Evolutionary conservation across 23 tunicate species (phyloP).

Genomic region (Clavelina lepadiformis): DNA sequence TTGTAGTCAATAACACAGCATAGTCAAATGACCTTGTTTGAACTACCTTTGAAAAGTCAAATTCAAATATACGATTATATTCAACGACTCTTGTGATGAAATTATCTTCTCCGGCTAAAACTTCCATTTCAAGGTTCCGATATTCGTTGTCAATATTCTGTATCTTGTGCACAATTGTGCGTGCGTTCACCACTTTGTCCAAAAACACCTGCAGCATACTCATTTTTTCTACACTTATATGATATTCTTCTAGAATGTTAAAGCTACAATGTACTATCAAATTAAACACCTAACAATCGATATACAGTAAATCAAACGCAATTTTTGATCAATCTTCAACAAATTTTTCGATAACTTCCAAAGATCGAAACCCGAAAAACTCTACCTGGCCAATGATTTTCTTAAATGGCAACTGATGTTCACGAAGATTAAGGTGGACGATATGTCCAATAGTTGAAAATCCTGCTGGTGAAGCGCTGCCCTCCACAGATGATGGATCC

Average conservation of each 20-base stretch:
- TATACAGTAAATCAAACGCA: no score
- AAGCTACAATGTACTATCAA: no score
- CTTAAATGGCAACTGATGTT: conserved; percentile 55
- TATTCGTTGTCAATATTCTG: conserved; percentile 40
- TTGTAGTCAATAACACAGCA: no score
- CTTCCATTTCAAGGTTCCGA: conserved; percentile 63
- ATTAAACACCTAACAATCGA: no score
- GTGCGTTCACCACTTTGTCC: conserved; percentile 39
- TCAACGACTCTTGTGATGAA: conserved; percentile 52
- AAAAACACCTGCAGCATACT: conserved; percentile 43
- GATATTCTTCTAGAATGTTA: no score
- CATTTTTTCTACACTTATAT: no score
- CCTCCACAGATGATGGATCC: no score
- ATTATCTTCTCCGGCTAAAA: conserved; percentile 69
- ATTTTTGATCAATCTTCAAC: no score
- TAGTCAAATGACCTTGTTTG: no score
- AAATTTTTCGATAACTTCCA: no score
- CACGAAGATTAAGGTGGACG: conserved; percentile 55
- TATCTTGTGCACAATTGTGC: conserved; percentile 50
- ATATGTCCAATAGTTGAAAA: conserved; percentile 63
- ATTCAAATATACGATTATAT: conserved; percentile 37
- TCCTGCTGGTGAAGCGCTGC: conserved; percentile 14
- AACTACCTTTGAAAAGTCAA: conserved; percentile 94
- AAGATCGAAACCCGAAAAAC: no score
- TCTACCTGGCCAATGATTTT: conserved; percentile 64